phyloP scores from a whole-genome alignment of 2,888 invertebrate species.

The Coelinius sp. region DNA sequence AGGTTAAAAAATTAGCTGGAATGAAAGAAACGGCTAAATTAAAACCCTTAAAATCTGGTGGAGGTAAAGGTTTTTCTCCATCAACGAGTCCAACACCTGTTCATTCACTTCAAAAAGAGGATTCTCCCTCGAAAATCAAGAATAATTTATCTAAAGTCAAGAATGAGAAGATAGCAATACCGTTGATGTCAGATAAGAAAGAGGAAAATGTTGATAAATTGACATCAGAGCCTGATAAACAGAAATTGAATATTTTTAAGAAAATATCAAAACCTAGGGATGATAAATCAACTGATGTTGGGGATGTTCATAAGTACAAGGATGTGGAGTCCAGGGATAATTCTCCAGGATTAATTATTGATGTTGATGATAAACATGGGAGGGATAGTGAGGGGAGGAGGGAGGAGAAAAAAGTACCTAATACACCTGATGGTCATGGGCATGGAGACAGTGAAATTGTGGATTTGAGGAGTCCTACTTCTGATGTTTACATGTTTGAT shows the following conservation, averaged over 20 bases:
- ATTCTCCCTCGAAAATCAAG: slow-evolving; percentile 57
- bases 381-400: slow-evolving; percentile 53
- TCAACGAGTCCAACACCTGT: slow-evolving; percentile 56
- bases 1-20: slow-evolving; percentile 71
- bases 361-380: slow-evolving; percentile 61
- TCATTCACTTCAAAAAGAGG: slow-evolving; percentile 48
- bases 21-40: slow-evolving; percentile 73
- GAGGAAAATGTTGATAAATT: slow-evolving; percentile 76
- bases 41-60: slow-evolving; percentile 70
- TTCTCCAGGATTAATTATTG: slow-evolving; percentile 70
- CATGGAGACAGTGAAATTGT: slow-evolving; percentile 51
- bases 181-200: slow-evolving; percentile 68
- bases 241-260: slow-evolving; percentile 89
- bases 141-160: slow-evolving; percentile 56
- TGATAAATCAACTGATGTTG: slow-evolving; percentile 75
- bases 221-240: slow-evolving; percentile 85
- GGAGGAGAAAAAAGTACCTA: slow-evolving; percentile 66
- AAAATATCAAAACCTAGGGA: slow-evolving; percentile 83
- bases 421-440: slow-evolving; percentile 61
- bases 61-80: slow-evolving; percentile 62
- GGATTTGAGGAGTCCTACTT: slow-evolving; percentile 66
- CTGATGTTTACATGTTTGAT: slow-evolving; percentile 68
- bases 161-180: slow-evolving; percentile 51
- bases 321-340: slow-evolving; percentile 68
- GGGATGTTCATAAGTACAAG: slow-evolving; percentile 66